Evolutionary conservation across 2,113 vertebrate genomes (phyloP).

Genomic region (Equus przewalskii): DNA sequence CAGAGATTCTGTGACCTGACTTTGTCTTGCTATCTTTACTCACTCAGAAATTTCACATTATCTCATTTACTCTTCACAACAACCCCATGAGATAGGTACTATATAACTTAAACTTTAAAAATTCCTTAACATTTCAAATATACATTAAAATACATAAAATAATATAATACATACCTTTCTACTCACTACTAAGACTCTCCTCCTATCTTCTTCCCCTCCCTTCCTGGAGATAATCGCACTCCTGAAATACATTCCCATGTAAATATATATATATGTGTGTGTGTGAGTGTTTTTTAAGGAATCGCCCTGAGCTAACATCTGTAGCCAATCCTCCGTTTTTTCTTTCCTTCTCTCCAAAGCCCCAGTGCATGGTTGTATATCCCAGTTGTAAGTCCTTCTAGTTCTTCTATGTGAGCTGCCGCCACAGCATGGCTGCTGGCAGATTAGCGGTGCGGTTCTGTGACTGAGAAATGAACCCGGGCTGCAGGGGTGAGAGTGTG

Average conservation of each 20-base stretch:
- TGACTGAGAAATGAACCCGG: too few relatives aligned
- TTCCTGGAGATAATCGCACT: neutral
- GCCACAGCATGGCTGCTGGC: too few relatives aligned
- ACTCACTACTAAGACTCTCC: neutral
- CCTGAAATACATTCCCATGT: neutral
- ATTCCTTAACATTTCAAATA: constrained; percentile 9
- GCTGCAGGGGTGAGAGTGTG: too few relatives aligned
- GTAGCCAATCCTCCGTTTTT: too few relatives aligned
- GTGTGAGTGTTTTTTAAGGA: too few relatives aligned
- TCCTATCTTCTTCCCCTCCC: neutral
- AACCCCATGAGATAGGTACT: neutral
- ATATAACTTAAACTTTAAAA: neutral
- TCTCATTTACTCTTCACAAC: neutral
- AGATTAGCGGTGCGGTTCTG: too few relatives aligned
- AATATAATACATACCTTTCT: neutral
- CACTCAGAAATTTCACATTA: neutral
- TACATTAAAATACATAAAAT: neutral
- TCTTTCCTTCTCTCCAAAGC: too few relatives aligned
- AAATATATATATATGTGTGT: neutral
- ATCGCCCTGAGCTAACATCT: too few relatives aligned
- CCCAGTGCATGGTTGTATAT: too few relatives aligned
- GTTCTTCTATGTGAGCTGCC: too few relatives aligned
- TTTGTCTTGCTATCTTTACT: neutral
- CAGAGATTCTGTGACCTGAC: neutral
- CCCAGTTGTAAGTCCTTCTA: too few relatives aligned